Conservation (phyloP, 2,797 vertebrate genomes). For the Pagetopsis macropterus region DNA sequence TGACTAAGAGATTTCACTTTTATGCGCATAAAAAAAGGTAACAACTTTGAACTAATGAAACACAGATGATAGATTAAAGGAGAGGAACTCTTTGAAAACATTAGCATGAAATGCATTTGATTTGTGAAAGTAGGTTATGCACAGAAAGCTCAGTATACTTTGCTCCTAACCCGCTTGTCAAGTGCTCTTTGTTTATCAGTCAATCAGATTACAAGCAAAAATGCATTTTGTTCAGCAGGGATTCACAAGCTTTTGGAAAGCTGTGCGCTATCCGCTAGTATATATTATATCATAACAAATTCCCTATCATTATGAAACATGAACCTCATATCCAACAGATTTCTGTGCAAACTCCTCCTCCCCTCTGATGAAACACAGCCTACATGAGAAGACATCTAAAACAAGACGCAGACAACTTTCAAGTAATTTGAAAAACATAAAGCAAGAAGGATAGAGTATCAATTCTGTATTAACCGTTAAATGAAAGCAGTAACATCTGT, state of each 20-base stretch:
- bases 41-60: slow-evolving; percentile 83
- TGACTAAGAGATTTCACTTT: slow-evolving; percentile 85
- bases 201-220: slow-evolving; percentile 79
- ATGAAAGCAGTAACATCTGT: slow-evolving; percentile 38
- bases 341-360: slow-evolving; percentile 43
- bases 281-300: slow-evolving; percentile 57
- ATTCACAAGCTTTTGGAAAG: slow-evolving; percentile 60
- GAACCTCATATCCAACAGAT: slow-evolving; percentile 62
- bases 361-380: slow-evolving; percentile 49
- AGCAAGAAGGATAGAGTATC: slow-evolving; percentile 4
- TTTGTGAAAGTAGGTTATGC: slow-evolving; percentile 79
- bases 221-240: slow-evolving; percentile 69
- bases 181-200: slow-evolving; percentile 79
- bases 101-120: slow-evolving; percentile 79
- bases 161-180: slow-evolving; percentile 73
- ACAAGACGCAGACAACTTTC: slow-evolving; percentile 31
- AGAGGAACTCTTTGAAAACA: slow-evolving; percentile 78
- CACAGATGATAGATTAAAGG: slow-evolving; percentile 82
- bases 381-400: slow-evolving; percentile 33
- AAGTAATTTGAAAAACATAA: slow-evolving; percentile 31
- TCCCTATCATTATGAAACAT: slow-evolving; percentile 63
- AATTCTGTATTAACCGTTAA: slow-evolving; percentile 30
- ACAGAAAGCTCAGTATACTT: slow-evolving; percentile 69
- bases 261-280: slow-evolving; percentile 38
- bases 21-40: slow-evolving; percentile 79